phyloP scores from a whole-genome alignment of 2,113 vertebrate species.

The Cynocephalus volans region DNA sequence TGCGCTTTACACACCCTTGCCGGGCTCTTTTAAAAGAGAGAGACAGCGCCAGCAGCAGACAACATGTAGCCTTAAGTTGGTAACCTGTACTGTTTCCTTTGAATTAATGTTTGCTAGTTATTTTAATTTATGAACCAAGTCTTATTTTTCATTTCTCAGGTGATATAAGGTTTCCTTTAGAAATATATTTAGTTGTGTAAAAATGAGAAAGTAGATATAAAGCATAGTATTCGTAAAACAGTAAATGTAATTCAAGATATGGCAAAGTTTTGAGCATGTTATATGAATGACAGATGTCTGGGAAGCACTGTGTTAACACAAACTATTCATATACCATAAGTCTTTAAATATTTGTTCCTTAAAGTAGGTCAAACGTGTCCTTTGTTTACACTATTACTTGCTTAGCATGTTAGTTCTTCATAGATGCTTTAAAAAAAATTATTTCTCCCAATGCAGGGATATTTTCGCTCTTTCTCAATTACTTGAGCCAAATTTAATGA shows the following conservation, averaged over 20 bases:
- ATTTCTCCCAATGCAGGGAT: background rate
- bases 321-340: background rate
- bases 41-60: background rate
- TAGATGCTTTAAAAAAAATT: background rate
- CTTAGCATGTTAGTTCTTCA: constrained; percentile 37
- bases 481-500: constrained; percentile 60
- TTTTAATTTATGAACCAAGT: constrained; percentile 9
- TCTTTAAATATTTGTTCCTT: constrained; percentile 71
- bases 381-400: constrained; percentile 33
- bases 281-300: constrained; percentile 25
- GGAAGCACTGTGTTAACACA: background rate
- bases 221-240: constrained; percentile 38
- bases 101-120: background rate
- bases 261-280: background rate
- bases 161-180: background rate
- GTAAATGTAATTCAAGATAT: background rate
- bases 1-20: background rate
- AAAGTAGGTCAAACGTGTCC: constrained; percentile 50
- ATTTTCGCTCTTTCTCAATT: constrained; percentile 19
- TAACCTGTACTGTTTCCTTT: background rate
- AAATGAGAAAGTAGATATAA: background rate
- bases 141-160: constrained; percentile 1
- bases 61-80: background rate
- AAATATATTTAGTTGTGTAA: constrained; percentile 28
- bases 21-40: background rate